phyloP scores from a whole-genome alignment of 1,140 invertebrate genomes.

The Harlomillsia oculata region DNA sequence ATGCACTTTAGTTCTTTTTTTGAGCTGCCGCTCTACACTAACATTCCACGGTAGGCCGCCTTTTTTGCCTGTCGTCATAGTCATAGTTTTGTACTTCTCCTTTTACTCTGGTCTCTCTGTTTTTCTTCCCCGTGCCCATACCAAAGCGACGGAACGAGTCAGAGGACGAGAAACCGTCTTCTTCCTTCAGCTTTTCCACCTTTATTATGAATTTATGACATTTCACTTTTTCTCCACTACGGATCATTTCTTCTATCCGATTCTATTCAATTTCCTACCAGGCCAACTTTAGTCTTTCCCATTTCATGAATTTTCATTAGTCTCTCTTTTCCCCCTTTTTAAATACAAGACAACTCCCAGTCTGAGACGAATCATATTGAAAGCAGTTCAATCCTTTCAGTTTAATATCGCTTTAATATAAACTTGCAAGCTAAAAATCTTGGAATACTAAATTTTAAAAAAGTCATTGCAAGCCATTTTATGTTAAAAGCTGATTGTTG shows the following conservation, averaged over 20 bases:
- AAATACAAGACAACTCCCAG: neutral
- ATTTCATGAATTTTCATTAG: constrained; percentile 27
- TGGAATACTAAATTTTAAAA: no score
- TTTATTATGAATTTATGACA: constrained; percentile 34
- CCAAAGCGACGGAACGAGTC: no score
- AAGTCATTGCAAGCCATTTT: neutral
- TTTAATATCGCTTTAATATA: no score
- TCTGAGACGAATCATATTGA: neutral
- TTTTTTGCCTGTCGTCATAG: neutral
- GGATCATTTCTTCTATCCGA: constrained; percentile 27
- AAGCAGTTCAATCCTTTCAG: no score
- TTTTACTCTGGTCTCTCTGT: neutral
- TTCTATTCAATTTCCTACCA: constrained; percentile 27
- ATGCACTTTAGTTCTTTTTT: constrained; percentile 3
- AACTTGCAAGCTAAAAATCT: no score
- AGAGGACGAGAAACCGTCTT: neutral
- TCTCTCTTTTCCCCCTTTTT: neutral
- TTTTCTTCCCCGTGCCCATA: no score
- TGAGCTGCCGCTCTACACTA: no score
- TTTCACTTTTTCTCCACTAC: constrained; percentile 29
- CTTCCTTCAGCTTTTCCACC: constrained; percentile 9
- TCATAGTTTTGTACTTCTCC: neutral
- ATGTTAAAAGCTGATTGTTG: neutral
- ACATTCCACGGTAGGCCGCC: no score
- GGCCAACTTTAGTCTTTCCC: neutral